Evolutionary conservation across 2,888 invertebrate genomes (phyloP).

Genomic region (Drosophila suboccidentalis): DNA sequence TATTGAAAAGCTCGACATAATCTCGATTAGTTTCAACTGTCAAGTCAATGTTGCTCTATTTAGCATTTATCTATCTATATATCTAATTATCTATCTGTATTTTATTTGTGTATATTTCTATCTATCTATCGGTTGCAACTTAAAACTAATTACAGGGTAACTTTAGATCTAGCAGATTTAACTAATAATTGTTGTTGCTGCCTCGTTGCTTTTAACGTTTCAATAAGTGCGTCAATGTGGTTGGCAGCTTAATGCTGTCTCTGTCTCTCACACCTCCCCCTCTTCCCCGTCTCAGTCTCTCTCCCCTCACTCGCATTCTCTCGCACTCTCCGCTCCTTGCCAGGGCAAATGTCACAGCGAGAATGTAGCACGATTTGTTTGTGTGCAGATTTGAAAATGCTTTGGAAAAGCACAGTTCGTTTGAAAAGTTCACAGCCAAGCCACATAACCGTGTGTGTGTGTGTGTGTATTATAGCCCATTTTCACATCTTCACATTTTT

Average conservation of each 20-base stretch:
- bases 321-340: neutral
- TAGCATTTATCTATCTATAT: too few species aligned
- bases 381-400: slow-evolving; percentile 58
- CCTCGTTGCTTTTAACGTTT: slow-evolving; percentile 54
- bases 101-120: too few species aligned
- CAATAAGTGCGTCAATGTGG: slow-evolving; percentile 67
- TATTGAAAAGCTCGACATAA: too few species aligned
- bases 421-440: slow-evolving; percentile 29
- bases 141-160: slow-evolving; percentile 2
- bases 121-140: too few species aligned
- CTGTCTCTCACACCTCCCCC: slow-evolving; percentile 8
- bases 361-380: slow-evolving; percentile 67
- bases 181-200: slow-evolving; percentile 2
- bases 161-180: neutral
- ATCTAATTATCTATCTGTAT: too few species aligned
- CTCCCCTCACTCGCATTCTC: neutral
- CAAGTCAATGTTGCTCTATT: too few species aligned
- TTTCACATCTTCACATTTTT: neutral
- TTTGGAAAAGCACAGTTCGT: slow-evolving; percentile 36
- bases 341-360: slow-evolving; percentile 40
- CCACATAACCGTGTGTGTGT: slow-evolving; percentile 14
- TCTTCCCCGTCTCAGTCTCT: neutral
- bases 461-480: slow-evolving; percentile 2
- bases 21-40: too few species aligned
- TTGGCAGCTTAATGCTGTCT: slow-evolving; percentile 56